phyloP scores from a whole-genome alignment of 1,140 invertebrate species.

The Stegodyphus dumicola region DNA sequence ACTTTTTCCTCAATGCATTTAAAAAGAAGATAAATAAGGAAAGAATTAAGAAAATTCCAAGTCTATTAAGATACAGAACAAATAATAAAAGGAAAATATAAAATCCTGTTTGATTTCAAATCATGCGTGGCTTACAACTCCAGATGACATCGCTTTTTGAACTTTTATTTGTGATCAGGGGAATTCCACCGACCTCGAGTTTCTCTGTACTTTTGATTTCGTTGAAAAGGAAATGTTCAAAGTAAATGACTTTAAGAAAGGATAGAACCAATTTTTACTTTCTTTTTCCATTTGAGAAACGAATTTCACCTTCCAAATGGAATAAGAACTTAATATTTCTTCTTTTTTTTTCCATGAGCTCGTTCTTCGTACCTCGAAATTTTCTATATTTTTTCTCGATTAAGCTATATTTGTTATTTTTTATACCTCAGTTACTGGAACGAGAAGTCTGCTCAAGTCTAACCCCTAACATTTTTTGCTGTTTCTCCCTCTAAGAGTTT shows the following conservation, averaged over 20 bases:
- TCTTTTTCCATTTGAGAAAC: neutral
- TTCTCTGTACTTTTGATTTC: neutral
- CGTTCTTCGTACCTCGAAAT: too few species aligned
- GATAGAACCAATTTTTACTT: neutral
- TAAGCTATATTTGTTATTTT: too few species aligned
- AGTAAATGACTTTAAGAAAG: conserved; percentile 24
- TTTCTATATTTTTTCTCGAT: too few species aligned
- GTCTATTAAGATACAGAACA: too few species aligned
- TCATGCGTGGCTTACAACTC: neutral
- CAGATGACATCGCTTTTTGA: neutral
- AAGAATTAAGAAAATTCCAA: too few species aligned
- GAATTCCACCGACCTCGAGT: neutral
- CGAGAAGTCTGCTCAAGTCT: too few species aligned
- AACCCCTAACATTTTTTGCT: neutral
- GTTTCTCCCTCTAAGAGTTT: too few species aligned
- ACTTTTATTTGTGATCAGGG: neutral
- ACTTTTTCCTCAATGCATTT: too few species aligned
- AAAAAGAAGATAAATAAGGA: too few species aligned
- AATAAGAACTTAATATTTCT: neutral
- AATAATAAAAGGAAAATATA: neutral
- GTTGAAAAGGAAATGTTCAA: neutral
- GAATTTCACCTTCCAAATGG: neutral
- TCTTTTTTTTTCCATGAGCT: too few species aligned
- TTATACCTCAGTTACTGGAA: too few species aligned
- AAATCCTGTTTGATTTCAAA: conserved; percentile 4